These are phyloP conservation scores for Sarcophaga peregrina DNA, from an alignment of 1,140 invertebrate genomes.

Conservation along the genomic window DNA sequence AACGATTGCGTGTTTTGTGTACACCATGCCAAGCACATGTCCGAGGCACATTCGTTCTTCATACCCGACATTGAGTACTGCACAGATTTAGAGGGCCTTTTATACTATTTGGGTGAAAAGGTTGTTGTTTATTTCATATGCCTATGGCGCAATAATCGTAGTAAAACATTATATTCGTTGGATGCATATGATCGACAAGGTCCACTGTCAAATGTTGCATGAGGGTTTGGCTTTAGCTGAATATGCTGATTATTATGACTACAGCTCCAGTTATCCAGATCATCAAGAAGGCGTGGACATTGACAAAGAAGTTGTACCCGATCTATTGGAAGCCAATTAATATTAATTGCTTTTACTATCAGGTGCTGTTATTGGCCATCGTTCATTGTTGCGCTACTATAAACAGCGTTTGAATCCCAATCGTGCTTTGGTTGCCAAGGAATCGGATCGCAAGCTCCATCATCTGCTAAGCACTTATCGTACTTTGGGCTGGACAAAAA, in stretches of 20 bases:
- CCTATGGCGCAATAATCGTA: slow-evolving; percentile 92
- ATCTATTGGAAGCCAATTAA: slow-evolving; percentile 78
- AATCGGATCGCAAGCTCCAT: slow-evolving; percentile 74
- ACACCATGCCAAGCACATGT: slow-evolving; percentile 90
- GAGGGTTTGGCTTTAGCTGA: slow-evolving; percentile 88
- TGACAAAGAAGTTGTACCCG: slow-evolving; percentile 75
- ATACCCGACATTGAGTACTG: slow-evolving; percentile 94
- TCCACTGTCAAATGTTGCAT: slow-evolving; percentile 92
- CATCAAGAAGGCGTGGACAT: slow-evolving; percentile 68
- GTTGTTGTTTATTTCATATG: slow-evolving; percentile 84
- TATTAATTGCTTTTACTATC: slow-evolving; percentile 90
- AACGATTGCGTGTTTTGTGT: slow-evolving; percentile 93
- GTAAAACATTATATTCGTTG: slow-evolving; percentile 78
- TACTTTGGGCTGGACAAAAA: slow-evolving; percentile 86
- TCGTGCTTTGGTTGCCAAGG: slow-evolving; percentile 70
- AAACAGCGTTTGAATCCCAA: slow-evolving; percentile 81
- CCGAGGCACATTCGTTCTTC: slow-evolving; percentile 92
- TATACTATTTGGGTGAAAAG: slow-evolving; percentile 90
- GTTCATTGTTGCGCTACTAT: slow-evolving; percentile 85
- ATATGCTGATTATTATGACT: slow-evolving; percentile 95
- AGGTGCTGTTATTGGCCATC: slow-evolving; percentile 89
- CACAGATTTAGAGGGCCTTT: slow-evolving; percentile 83
- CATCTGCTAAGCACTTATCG: slow-evolving; percentile 83
- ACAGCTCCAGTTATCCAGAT: slow-evolving; percentile 84
- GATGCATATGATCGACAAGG: slow-evolving; percentile 95